Percentiles rank a stretch among this genome's conserved stretches.
Evolutionary conservation across 1,140 invertebrate genomes (phyloP).

Genomic region (Apolygus lucorum): DNA sequence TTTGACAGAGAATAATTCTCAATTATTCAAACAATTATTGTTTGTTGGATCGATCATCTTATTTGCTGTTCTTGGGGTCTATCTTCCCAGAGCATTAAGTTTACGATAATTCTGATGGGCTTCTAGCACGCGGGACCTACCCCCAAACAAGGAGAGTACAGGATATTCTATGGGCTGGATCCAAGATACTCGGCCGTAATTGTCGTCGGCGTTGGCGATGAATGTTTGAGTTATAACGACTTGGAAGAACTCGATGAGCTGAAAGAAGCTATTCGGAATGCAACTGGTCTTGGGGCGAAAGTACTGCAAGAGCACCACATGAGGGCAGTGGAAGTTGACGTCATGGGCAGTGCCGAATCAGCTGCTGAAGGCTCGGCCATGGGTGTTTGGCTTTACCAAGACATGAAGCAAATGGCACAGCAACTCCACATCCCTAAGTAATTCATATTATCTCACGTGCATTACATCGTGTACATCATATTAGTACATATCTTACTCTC

Average conservation of each 20-base stretch:
- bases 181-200: constrained; percentile 52
- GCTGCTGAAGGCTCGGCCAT: constrained; percentile 63
- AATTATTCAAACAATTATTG: no score
- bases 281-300: constrained; percentile 54
- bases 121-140: constrained; percentile 19
- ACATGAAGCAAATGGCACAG: constrained; percentile 34
- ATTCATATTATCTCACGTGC: no score
- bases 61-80: no score
- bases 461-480: not conserved
- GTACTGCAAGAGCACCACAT: constrained; percentile 40
- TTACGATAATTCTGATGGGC: no score
- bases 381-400: constrained; percentile 55
- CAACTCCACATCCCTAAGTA: constrained; percentile 35
- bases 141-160: constrained; percentile 47
- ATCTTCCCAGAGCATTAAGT: no score
- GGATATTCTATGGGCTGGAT: constrained; percentile 53
- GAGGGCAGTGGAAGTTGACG: constrained; percentile 48
- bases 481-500: no score
- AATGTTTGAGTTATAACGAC: constrained; percentile 47
- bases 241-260: constrained; percentile 57
- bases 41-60: no score
- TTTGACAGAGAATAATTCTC: no score
- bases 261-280: constrained; percentile 53
- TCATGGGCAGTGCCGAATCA: constrained; percentile 59
- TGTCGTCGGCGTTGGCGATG: constrained; percentile 60